Percentiles rank a stretch among this genome's conserved stretches.
Evolutionary conservation across 2,888 invertebrate species (phyloP).

Genomic region (Phragmatobia fuliginosa): DNA sequence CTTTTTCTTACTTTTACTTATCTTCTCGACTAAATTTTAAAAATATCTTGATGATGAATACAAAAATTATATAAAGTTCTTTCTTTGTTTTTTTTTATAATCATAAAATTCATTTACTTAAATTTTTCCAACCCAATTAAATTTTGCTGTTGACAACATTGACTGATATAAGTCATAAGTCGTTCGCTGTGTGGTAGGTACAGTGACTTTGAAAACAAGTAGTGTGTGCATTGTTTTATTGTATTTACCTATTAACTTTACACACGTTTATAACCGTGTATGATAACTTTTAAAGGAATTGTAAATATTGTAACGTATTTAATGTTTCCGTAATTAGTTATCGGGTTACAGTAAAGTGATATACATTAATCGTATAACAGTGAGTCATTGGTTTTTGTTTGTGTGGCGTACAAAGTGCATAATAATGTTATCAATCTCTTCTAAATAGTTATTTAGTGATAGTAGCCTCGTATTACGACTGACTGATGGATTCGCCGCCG

Average conservation of each 20-base stretch:
- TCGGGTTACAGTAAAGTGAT: conserved; percentile 7
- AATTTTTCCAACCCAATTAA: no score
- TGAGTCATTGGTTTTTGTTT: conserved; percentile 60
- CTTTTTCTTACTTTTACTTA: no score
- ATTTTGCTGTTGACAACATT: background rate
- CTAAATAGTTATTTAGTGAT: conserved; percentile 50
- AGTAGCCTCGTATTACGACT: conserved; percentile 32
- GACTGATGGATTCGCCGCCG: conserved; percentile 77
- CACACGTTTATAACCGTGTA: background rate
- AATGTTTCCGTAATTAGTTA: background rate
- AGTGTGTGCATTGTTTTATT: background rate
- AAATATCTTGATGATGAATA: no score
- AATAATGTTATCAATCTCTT: conserved; percentile 60
- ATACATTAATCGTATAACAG: conserved; percentile 33
- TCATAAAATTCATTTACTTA: no score
- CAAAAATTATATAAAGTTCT: no score
- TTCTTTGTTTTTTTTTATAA: no score
- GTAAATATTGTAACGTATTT: background rate
- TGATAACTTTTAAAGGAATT: background rate
- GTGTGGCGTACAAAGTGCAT: conserved; percentile 45
- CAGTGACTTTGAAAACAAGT: conserved; percentile 5
- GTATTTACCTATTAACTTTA: background rate
- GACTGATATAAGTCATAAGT: background rate
- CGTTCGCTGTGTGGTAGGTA: background rate
- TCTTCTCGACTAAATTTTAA: no score